These are phyloP conservation scores for Hydrotaea diabolus DNA, from an alignment of 2,888 invertebrate genomes.

Conservation along the genomic window DNA sequence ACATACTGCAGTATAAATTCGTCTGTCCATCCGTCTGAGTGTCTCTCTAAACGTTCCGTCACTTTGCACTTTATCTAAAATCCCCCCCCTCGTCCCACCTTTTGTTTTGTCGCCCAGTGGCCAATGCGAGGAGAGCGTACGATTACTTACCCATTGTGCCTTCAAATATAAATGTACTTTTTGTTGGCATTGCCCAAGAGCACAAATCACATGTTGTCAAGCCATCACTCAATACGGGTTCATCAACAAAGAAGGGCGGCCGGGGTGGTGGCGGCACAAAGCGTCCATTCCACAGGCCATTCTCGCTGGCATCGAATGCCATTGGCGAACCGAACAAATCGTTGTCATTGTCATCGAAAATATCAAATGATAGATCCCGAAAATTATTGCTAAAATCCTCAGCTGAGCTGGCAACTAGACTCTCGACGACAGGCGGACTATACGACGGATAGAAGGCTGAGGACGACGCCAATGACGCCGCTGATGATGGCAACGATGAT, in stretches of 20 bases:
- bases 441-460: conserved; percentile 73
- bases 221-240: conserved; percentile 84
- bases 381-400: conserved; percentile 77
- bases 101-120: not conserved
- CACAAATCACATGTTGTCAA: conserved; percentile 88
- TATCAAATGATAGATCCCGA: conserved; percentile 78
- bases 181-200: conserved; percentile 86
- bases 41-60: not conserved
- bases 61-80: not conserved
- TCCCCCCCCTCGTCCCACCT: not conserved
- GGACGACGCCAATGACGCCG: conserved; percentile 38
- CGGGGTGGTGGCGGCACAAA: conserved; percentile 87
- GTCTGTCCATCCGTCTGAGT: not conserved
- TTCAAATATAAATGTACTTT: conserved; percentile 83
- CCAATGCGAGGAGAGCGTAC: not conserved
- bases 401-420: conserved; percentile 78
- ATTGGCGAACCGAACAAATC: conserved; percentile 81
- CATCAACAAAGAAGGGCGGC: conserved; percentile 85
- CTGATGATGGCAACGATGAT: conserved; percentile 4
- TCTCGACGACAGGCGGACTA: conserved; percentile 77
- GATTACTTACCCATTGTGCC: conserved; percentile 83
- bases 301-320: conserved; percentile 81
- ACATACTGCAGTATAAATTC: not conserved
- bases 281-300: conserved; percentile 80
- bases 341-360: conserved; percentile 78